Evolutionary conservation across 2,113 vertebrate genomes (phyloP).

Genomic region (Baryphthengus martii): DNA sequence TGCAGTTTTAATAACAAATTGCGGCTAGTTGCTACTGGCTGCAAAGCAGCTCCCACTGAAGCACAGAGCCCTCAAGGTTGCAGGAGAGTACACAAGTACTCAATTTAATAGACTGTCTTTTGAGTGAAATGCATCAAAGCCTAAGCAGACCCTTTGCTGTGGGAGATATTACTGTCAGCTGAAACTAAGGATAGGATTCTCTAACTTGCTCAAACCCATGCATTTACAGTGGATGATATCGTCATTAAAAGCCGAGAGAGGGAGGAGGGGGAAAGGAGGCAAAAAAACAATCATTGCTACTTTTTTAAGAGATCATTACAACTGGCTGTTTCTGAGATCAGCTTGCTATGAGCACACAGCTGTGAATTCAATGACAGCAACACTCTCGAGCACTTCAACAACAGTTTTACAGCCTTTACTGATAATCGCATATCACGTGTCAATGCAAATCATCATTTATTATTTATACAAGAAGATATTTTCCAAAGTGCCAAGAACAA

Average conservation of each 20-base stretch:
- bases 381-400: not conserved
- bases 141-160: conserved; percentile 47
- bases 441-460: conserved; percentile 29
- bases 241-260: not conserved
- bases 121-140: conserved; percentile 26
- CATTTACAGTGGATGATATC: conserved; percentile 2
- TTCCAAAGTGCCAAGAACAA: not conserved
- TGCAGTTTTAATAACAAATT: conserved; percentile 50
- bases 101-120: conserved; percentile 19
- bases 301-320: not conserved
- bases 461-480: conserved; percentile 21
- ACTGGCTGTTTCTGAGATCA: not conserved
- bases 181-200: not conserved
- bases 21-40: conserved; percentile 28
- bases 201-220: not conserved
- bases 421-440: not conserved
- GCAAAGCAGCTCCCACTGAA: conserved; percentile 38
- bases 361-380: not conserved
- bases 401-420: not conserved
- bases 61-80: not conserved
- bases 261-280: not conserved
- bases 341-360: not conserved
- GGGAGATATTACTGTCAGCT: conserved; percentile 19
- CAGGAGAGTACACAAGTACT: conserved; percentile 1
- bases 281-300: not conserved